Evolutionary conservation across 2,797 vertebrate genomes (phyloP).

Genomic region (Octomys mimax): DNA sequence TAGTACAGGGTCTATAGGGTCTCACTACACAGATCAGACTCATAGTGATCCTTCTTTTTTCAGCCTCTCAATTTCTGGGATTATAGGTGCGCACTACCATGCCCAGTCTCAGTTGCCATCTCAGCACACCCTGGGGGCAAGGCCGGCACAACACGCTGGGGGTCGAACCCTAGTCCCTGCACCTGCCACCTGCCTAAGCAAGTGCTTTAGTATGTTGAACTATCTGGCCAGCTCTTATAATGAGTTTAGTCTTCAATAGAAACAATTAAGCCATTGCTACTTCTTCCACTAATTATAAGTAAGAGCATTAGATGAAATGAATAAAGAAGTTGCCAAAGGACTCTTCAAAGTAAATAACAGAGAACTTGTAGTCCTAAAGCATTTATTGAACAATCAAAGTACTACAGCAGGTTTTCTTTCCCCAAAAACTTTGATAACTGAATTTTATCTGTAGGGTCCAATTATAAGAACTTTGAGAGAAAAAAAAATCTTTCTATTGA

Average conservation of each 20-base stretch:
- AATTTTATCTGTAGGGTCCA: not conserved
- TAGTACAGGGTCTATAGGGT: too few relatives aligned
- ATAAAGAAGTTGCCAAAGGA: not conserved
- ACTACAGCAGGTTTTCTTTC: not conserved
- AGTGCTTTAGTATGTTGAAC: too few relatives aligned
- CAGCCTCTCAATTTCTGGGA: too few relatives aligned
- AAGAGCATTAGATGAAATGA: not conserved
- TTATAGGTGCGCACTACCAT: too few relatives aligned
- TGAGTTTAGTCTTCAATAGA: not conserved
- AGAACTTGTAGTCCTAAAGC: not conserved
- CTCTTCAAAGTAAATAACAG: not conserved
- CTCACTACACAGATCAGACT: too few relatives aligned
- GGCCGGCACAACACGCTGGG: too few relatives aligned
- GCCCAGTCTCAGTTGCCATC: too few relatives aligned
- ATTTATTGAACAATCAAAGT: not conserved
- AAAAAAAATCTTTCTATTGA: not conserved
- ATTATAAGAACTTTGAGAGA: not conserved
- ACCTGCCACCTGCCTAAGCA: too few relatives aligned
- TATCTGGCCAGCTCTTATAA: too few relatives aligned
- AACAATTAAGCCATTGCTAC: not conserved
- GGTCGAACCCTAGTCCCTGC: too few relatives aligned
- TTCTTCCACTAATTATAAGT: not conserved
- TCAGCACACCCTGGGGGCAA: too few relatives aligned
- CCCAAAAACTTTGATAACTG: not conserved
- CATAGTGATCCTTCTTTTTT: too few relatives aligned